Percentiles rank a stretch among this genome's conserved stretches.
These are phyloP conservation scores for Sipha maydis DNA, from an alignment of 2,888 invertebrate species.

Conservation along the genomic window DNA sequence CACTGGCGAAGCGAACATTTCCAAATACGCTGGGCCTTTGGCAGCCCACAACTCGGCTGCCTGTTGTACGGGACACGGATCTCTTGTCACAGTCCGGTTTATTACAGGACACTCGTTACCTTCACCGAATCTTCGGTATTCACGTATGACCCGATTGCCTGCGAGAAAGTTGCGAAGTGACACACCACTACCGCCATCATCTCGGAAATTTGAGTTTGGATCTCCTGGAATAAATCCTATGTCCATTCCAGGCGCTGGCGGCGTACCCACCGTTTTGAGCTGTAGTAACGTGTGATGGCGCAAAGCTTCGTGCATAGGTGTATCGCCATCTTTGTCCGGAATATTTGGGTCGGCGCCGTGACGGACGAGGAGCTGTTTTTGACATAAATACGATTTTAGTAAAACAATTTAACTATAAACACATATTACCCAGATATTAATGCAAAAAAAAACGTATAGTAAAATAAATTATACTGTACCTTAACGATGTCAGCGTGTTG, in stretches of 20 bases:
- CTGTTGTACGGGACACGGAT: not conserved
- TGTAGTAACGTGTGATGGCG: constrained; percentile 97
- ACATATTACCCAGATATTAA: too few species aligned
- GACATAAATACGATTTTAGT: not conserved
- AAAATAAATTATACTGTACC: constrained; percentile 68
- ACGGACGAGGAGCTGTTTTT: constrained; percentile 80
- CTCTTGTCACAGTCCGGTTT: not conserved
- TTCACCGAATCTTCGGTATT: not conserved
- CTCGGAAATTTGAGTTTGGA: constrained; percentile 4
- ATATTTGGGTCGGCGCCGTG: constrained; percentile 94
- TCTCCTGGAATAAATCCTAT: not conserved
- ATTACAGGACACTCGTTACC: not conserved
- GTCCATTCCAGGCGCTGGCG: not conserved
- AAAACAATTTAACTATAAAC: too few species aligned
- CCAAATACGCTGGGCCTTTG: not conserved
- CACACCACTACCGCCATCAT: not conserved
- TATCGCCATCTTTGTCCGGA: constrained; percentile 97
- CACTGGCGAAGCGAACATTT: not conserved
- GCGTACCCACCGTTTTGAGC: constrained; percentile 69
- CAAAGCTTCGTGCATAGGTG: constrained; percentile 86
- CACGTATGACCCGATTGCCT: not conserved
- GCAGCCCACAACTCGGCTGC: not conserved
- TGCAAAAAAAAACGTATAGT: not conserved
- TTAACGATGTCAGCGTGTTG: constrained; percentile 98
- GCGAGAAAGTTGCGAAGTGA: constrained; percentile 10